Base-by-base conservation (phyloP, 1,140 invertebrate species). In the Sycophila sp. region DNA sequence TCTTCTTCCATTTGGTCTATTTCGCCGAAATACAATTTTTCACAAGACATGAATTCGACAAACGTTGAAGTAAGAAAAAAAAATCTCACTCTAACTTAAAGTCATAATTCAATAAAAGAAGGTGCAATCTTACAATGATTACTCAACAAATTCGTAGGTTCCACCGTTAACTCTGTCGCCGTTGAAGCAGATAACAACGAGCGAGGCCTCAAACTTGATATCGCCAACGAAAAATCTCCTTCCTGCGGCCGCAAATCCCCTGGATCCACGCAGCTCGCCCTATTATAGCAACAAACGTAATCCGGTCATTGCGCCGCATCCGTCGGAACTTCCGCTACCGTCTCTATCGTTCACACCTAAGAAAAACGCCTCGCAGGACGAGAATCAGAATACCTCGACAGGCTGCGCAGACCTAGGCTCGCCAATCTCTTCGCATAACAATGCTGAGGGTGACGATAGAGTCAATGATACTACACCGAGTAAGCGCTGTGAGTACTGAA, bases 301-400 rank as follows among this genome's bases (percentile, higher is more conserved):
- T 53, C 26, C 78, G 1, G 82, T 86, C 4, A 70, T 84, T 24
- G 82, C 85, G 15, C 85, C 85, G 4, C 85, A 86, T 77, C 84
- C 85, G 6, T 86, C 85, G 0, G 84, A 84, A 68, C 63, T 86
- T 26, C 85, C 85, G 5, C 72, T 85, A 28, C 85, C 85, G 19
- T 85, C 83, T 0, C 65, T 86, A 53, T 79, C 81, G 0, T 58
- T 85, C 3, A 82, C 82, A 55, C 80, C 83, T 0, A 85, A 82
- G 47, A 82, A 81, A 40, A 76, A 60, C 0, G 66, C 56, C 4
- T 10, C 28, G 19, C 40, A 71, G 42, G 4, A 30, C 11, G 51
- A 56, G 15, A n/a, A 4, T 3, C 22, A 13, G 15, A 8, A 65
- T 4, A 32, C 1, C 42, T 51, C 47, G 26, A 22, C 70, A 17